Base-by-base conservation (phyloP, 2,113 vertebrate species). In the Ranitomeya imitator region DNA sequence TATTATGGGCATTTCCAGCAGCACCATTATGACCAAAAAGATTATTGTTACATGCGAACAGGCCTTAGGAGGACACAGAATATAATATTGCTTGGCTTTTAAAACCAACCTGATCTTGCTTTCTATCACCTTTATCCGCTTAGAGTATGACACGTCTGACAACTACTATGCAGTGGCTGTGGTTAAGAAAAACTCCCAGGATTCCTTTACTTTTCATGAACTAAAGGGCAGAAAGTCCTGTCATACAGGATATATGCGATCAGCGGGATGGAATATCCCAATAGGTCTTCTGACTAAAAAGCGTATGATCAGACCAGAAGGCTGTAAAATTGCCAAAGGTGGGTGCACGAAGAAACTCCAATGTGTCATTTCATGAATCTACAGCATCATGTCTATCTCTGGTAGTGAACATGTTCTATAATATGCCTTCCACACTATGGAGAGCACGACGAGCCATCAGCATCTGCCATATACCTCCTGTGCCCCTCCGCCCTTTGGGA, bases 211-310 rank as follows among this genome's bases (percentile, higher is more conserved):
- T 89, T 90, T 98, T 90, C 90, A 89, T 1, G 95, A 97, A 84
- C 94, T 99, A 77, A 95, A 93, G 5, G 95, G 95, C 80, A 95
- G 90, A 90, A 94, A 92, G 55, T 98, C 98, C 74, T 99, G 98
- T 91, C 98, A 99, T 93, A 95, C 97, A 0, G 95, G 95, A 37
- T 88, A 96, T 0, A 95, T 94, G 57, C 96, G 95, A 88, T 95
- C 93, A 0, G 95, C 96, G 0, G 98, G 98, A 82, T 99, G 98
- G 98, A 97, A 96, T 80, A 57, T 99, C 77, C 98, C 98, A 0
- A 84, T 97, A 9, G 94, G 96, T 0, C 0, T 91, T 13, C 95
- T 99, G 14, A 93, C 97, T 21, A 96, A 93, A 69, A 96, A 90
- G 84, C 97, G 96, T 15, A 83, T 97, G 87, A 96, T 99, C 92